Base-by-base conservation (phyloP, 2,888 invertebrate species). In the Cryptocephalus moraei region DNA sequence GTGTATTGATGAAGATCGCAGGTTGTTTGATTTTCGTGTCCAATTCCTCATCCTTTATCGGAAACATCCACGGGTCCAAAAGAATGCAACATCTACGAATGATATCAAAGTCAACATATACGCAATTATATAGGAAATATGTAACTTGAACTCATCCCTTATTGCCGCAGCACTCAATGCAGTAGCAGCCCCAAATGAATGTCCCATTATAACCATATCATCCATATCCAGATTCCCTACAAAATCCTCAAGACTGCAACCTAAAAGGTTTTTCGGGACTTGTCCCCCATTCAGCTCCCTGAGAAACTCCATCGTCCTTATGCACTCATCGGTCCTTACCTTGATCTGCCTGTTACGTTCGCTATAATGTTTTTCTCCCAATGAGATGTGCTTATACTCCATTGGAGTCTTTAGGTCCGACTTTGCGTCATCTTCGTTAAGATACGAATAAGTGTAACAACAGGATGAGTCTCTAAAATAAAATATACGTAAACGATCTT, bases 181-280 rank as follows among this genome's bases (percentile, higher is more conserved):
- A 1, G 81, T 78, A 6, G 79, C 77, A 2, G 77, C 82, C 8
- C 83, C 83, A 66, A 83, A 82, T 0, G 81, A 82, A 64, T 82
- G 82, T 2, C 83, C 83, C 56, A 75, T 74, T 50, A 81, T 68
- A 1, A 74, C 67, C 1, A 74, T 58, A 49, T 64, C 67, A 6
- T 70, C 63, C 10, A 74, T 43, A 58, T 78, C 75, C 44, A 78
- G 61, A 33, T 67, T 61, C 4, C 68, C 73, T 9, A 63, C 61
- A 8, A 71, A 59, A 66, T 74, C 63, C 9, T 54, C 49, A 31
- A 68, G 54, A 22, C 60, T 54, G 48, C 71, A 70, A 22, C 22
- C 22, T 22, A 22, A 6, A 6, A 22, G 1, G 36, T 36, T 36
- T 4, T 36, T 6, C 2, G n/a, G n/a, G 3, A 36, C 36, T 64